Evolutionary conservation across 2,888 invertebrate species (phyloP).

Genomic region (Himalopsyche japonica): DNA sequence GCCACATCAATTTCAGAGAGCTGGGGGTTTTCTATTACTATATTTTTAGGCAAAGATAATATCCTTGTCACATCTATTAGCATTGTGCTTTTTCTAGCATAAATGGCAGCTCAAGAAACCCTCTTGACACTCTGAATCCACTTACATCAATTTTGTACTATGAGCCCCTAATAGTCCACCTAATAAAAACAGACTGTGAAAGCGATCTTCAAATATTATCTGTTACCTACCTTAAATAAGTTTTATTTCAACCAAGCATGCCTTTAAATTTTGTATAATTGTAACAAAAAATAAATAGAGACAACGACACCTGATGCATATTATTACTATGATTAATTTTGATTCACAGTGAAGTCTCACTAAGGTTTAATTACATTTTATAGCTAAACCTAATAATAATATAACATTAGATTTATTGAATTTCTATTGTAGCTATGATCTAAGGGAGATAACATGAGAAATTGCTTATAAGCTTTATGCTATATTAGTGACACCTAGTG

Average conservation of each 20-base stretch:
- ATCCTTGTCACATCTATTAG: background rate
- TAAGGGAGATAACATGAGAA: slow-evolving; percentile 28
- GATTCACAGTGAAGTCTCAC: slow-evolving; percentile 42
- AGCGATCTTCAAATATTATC: background rate
- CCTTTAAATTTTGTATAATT: slow-evolving; percentile 36
- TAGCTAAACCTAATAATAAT: slow-evolving; percentile 35
- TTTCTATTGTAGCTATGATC: slow-evolving; percentile 34
- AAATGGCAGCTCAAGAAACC: background rate
- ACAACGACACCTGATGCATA: slow-evolving; percentile 43
- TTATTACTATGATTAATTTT: slow-evolving; percentile 40
- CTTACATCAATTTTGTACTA: background rate
- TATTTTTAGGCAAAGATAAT: background rate
- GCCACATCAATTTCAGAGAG: background rate
- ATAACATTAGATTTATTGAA: slow-evolving; percentile 34
- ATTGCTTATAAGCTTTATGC: slow-evolving; percentile 41
- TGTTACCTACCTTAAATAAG: background rate
- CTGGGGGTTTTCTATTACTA: background rate
- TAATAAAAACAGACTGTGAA: background rate
- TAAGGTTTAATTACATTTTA: slow-evolving; percentile 41
- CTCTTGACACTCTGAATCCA: background rate
- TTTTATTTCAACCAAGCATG: slow-evolving; percentile 34
- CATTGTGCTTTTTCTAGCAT: background rate
- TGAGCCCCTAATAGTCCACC: background rate
- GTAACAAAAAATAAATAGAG: slow-evolving; percentile 43
- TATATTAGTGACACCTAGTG: slow-evolving; percentile 62